Base-by-base conservation (phyloP, 2,113 vertebrate genomes). In the Hypomesus transpacificus region DNA sequence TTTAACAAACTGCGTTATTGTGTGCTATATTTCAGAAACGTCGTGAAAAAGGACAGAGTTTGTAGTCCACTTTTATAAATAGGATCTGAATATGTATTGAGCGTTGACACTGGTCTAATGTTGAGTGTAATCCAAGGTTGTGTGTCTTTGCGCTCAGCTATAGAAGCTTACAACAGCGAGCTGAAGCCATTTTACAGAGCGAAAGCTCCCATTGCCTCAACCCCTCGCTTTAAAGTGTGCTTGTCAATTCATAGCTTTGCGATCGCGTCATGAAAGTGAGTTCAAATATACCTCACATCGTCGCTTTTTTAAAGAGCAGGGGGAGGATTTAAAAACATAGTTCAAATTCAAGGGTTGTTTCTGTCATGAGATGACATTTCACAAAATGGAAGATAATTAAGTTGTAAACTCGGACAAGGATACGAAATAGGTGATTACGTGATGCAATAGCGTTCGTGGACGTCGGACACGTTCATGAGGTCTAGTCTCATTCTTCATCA, bases 301-400 rank as follows among this genome's bases (percentile, higher is more conserved):
- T n/a, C 53, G 9, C 17, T 64, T 17, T 34, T 11, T 64, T n/a
- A 9, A 28, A 9, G 9, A n/a, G 18, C 8, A 17, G n/a, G 16
- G 18, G 17, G 14, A 18, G 16, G 24, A 18, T 31, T 60, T 4
- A 13, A 31, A 31, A 70, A 46, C 69, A 61, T 61, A 69, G 73
- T 67, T 46, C 9, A 51, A 91, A 91, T 89, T 91, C 57, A 91
- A 85, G 82, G 88, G 79, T 72, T 87, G 84, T 92, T 92, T 93
- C 90, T 93, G 91, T 93, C 91, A 92, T 91, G 80, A 83, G 69
- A 80, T 91, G 81, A 81, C 84, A 68, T 81, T 90, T 85, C 83
- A 92, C 90, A 92, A 92, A 92, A 91, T 91, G 92, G 91, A 91
- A 92, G 92, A 89, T 90, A 89, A 90, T 82, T 80, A 89, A 89